These are phyloP conservation scores for Danio jaintianensis DNA, from an alignment of 2,797 vertebrate species.

Conservation along the genomic window DNA sequence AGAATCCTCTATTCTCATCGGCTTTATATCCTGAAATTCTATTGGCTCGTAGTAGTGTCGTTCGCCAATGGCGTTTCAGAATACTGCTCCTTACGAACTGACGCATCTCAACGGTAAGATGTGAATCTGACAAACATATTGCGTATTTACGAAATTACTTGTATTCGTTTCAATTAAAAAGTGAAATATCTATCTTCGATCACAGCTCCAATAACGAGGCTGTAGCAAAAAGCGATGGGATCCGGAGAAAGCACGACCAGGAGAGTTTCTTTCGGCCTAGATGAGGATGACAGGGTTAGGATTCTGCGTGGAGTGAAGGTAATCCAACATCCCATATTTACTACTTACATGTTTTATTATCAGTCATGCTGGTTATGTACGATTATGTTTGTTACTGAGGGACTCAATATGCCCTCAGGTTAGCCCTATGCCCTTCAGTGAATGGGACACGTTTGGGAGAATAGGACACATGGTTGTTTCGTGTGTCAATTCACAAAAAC, in stretches of 20 bases:
- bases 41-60: conserved; percentile 36
- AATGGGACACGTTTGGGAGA: conserved; percentile 37
- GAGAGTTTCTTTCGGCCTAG: conserved; percentile 88
- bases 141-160: background rate
- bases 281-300: conserved; percentile 88
- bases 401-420: background rate
- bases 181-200: background rate
- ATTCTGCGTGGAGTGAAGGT: conserved; percentile 93
- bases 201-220: conserved; percentile 1
- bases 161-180: background rate
- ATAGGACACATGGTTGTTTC: background rate
- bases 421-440: conserved; percentile 35
- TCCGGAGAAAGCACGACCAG: conserved; percentile 82
- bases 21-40: conserved; percentile 10
- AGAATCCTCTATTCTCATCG: background rate
- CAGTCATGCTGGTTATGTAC: background rate
- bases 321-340: conserved; percentile 43
- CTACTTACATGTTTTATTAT: too few relatives aligned
- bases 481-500: background rate
- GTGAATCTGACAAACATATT: conserved; percentile 9
- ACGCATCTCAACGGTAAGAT: background rate
- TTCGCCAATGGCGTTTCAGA: conserved; percentile 46
- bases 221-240: conserved; percentile 77
- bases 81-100: conserved; percentile 11
- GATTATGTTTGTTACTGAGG: background rate